Evolutionary conservation across 2,797 vertebrate species (phyloP), one percentile per base, ranked within the genome.

Genomic region (Hybognathus amarus): DNA sequence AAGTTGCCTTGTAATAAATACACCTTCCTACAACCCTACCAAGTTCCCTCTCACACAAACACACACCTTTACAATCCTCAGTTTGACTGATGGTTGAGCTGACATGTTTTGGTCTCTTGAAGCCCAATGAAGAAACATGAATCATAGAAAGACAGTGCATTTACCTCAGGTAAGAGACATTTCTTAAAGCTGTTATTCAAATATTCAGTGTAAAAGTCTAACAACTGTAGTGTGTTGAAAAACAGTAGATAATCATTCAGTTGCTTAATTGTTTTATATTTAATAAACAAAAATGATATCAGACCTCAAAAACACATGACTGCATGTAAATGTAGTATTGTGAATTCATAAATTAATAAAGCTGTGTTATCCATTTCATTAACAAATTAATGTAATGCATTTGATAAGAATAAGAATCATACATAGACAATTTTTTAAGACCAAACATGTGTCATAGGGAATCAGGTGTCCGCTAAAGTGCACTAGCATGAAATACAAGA

Each of bases 131-230:
- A 64, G 61, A 50, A 81, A 9, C 81, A 89, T 88, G 89, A 78
- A 87, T 40, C 90, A 86, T 3, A 89, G 64, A 84, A 11, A 38
- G 40, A 27, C 8, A 1, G 47, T 54, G 15, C 47, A 87, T 59
- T 0, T 95, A 7, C 94, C 94, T 33, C 92, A 94, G 94, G 95
- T 95, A 91, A 87, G 91, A 8, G 6, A 11, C 10, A 11, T 20
- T 22, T 69, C n/a, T 56, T 27, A 38, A n/a, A 17, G 13, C 7
- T 8, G 13, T 6, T 1, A 45, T 63, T 27, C 5, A 38, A 74
- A 24, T 50, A 17, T 20, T 64, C 0, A 50, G 13, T 63, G 5
- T 12, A 18, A 22, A 79, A 17, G 0, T n/a, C 1, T 36, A 18
- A 27, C 15, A 50, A 30, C n/a, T 42, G 7, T 66, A 15, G 27